Conservation (phyloP, 2,797 vertebrate species). For the Spinibarbus caldwelli region DNA sequence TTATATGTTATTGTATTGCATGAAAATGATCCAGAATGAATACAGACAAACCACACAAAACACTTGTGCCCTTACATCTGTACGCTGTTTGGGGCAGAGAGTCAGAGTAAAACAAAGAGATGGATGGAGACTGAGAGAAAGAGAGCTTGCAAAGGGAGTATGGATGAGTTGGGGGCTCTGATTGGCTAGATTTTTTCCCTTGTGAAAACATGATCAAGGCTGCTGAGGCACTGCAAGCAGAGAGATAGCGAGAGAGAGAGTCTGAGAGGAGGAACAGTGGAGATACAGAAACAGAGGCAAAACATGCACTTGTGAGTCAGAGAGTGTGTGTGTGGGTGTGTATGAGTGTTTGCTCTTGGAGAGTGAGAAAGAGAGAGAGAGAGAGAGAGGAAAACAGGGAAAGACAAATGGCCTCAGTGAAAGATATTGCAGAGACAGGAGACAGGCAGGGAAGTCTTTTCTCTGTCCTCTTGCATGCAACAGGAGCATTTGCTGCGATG, state of each 20-base stretch:
- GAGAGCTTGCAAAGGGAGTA: constrained; percentile 43
- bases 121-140: constrained; percentile 41
- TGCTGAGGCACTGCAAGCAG: constrained; percentile 86
- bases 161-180: constrained; percentile 58
- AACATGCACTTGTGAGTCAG: constrained; percentile 57
- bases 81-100: constrained; percentile 20
- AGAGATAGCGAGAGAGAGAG: constrained; percentile 70
- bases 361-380: constrained; percentile 52
- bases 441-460: constrained; percentile 53
- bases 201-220: constrained; percentile 79
- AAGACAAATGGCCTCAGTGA: constrained; percentile 14
- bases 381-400: constrained; percentile 56
- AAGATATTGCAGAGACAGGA: constrained; percentile 19
- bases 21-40: constrained; percentile 30
- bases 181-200: constrained; percentile 79
- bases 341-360: constrained; percentile 20
- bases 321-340: constrained; percentile 51
- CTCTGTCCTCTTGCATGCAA: constrained; percentile 25
- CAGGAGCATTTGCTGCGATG: constrained; percentile 42
- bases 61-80: not conserved
- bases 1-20: not conserved
- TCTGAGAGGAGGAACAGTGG: constrained; percentile 51
- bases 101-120: constrained; percentile 47
- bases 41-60: constrained; percentile 1
- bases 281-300: constrained; percentile 53